Evolutionary conservation across 2,113 vertebrate genomes (phyloP).

Genomic region (Syngnathoides biaculeatus): DNA sequence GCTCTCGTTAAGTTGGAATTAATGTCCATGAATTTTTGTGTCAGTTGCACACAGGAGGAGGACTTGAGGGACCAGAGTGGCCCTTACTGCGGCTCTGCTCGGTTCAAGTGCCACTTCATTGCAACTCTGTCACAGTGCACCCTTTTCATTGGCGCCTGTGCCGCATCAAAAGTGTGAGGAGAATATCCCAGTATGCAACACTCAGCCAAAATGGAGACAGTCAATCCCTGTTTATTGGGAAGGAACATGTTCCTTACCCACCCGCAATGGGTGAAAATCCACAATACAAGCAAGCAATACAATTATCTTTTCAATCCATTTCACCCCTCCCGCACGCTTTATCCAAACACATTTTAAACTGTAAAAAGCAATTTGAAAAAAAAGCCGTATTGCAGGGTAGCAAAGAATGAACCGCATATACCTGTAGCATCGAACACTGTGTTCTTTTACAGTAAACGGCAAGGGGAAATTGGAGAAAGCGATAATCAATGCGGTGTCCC

Average conservation of each 20-base stretch:
- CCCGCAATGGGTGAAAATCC: too few species aligned
- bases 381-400: too few species aligned
- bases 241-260: not conserved
- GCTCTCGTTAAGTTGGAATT: slow-evolving; percentile 5
- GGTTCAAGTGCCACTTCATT: slow-evolving; percentile 18
- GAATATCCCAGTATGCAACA: slow-evolving; percentile 13
- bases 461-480: too few species aligned
- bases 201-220: not conserved
- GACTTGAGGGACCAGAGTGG: slow-evolving; percentile 9
- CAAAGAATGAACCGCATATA: too few species aligned
- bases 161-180: not conserved
- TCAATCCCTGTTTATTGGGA: not conserved
- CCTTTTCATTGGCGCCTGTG: not conserved
- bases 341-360: too few species aligned
- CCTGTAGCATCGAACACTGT: too few species aligned
- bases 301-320: too few species aligned
- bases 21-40: slow-evolving; percentile 13
- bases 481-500: too few species aligned
- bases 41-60: slow-evolving; percentile 1
- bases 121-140: not conserved
- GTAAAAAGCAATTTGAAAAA: too few species aligned
- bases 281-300: too few species aligned
- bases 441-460: too few species aligned
- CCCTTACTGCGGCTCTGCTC: slow-evolving; percentile 4
- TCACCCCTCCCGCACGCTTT: too few species aligned